phyloP scores from a whole-genome alignment of 2,888 invertebrate species.

The Uropetala carovei region DNA sequence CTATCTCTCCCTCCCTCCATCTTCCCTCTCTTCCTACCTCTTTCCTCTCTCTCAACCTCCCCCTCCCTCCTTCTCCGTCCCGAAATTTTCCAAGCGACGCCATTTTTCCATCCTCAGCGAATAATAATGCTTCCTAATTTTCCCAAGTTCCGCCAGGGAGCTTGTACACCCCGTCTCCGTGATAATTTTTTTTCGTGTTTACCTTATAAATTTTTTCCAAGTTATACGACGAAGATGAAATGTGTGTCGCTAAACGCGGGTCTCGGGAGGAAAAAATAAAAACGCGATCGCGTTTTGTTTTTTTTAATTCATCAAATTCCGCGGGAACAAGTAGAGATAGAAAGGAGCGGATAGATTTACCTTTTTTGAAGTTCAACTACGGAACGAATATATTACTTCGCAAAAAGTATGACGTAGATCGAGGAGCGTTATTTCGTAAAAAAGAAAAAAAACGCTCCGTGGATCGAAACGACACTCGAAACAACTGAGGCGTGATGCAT shows the following conservation, averaged over 20 bases:
- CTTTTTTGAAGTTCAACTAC: too few relatives aligned
- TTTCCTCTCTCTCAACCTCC: background rate
- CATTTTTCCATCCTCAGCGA: constrained; percentile 30
- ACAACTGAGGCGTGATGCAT: too few relatives aligned
- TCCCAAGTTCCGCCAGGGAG: constrained; percentile 23
- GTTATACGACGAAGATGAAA: background rate
- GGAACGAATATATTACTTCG: too few relatives aligned
- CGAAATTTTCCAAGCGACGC: constrained; percentile 27
- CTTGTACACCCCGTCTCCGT: background rate
- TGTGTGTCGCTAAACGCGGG: constrained; percentile 4
- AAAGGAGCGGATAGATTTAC: too few relatives aligned
- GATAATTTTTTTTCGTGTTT: background rate
- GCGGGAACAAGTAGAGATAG: too few relatives aligned
- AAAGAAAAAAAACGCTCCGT: too few relatives aligned
- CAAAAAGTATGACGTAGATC: too few relatives aligned
- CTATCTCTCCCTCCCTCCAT: background rate
- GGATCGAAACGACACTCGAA: too few relatives aligned
- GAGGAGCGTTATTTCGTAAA: too few relatives aligned
- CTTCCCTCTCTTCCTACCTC: background rate
- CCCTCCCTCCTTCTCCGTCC: background rate
- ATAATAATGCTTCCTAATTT: constrained; percentile 49
- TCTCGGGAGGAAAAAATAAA: background rate
- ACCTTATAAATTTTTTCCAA: background rate
- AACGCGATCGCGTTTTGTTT: too few relatives aligned
- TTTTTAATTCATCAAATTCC: too few relatives aligned